Evolutionary conservation across 2,888 invertebrate species (phyloP).

Genomic region (Entomobrya multifasciata): DNA sequence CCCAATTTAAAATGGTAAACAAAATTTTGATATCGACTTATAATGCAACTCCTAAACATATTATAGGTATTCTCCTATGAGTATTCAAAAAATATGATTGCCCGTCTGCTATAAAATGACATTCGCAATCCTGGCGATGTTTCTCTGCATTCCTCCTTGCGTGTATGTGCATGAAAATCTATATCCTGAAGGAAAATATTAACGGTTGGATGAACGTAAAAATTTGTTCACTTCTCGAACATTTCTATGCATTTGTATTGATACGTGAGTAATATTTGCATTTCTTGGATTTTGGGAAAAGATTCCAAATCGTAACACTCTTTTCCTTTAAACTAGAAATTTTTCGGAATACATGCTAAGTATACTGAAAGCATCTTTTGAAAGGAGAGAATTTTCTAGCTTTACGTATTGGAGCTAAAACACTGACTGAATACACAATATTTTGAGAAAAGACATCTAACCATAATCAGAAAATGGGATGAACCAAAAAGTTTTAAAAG

Average conservation of each 20-base stretch:
- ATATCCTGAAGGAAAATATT: background rate
- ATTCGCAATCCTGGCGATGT: constrained; percentile 7
- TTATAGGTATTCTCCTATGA: constrained; percentile 10
- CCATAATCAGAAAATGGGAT: constrained; percentile 37
- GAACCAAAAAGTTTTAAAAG: constrained; percentile 28
- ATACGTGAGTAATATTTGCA: background rate
- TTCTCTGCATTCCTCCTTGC: background rate
- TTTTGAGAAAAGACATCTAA: background rate
- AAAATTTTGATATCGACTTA: constrained; percentile 21
- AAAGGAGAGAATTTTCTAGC: constrained; percentile 25
- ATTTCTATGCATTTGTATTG: background rate
- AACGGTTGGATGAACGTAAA: constrained; percentile 10
- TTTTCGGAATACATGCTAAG: background rate
- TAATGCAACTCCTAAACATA: no score
- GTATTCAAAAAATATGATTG: background rate
- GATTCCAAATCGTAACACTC: constrained; percentile 4
- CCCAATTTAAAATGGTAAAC: background rate
- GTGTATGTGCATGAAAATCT: no score
- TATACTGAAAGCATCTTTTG: background rate
- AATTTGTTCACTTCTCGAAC: constrained; percentile 40
- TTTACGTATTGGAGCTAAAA: background rate
- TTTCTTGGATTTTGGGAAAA: constrained; percentile 16
- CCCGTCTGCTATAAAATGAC: background rate
- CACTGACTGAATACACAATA: background rate
- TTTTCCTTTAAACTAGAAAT: constrained; percentile 13